Evolutionary conservation across 2,797 vertebrate genomes (phyloP), one percentile per base, ranked within the genome.

Genomic region (Notoglanidium macrostoma): DNA sequence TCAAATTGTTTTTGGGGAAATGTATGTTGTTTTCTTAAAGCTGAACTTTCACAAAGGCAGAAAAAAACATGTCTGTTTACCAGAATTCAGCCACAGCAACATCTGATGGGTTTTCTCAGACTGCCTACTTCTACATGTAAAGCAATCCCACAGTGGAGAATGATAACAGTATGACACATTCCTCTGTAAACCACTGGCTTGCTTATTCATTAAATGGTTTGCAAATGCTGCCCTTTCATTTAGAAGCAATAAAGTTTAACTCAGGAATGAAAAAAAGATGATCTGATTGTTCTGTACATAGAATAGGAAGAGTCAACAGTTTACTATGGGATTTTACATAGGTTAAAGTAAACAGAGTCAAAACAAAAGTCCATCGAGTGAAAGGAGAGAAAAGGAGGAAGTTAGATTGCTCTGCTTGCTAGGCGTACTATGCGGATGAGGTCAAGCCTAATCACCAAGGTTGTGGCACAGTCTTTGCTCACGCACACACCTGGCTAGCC

Each of bases 401-500:
- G 46, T 44, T 44, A 26, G 73, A 51, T 35, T 51, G 8, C 73
- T 29, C 17, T 55, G n/a, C 15, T 19, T 46, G 74, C 23, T 54
- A 49, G 44, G 29, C 4, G 63, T 14, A 73, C 72, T 83, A 12
- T 29, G 26, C 83, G 76, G 29, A 85, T 74, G 46, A 86, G 54
- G 73, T 73, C 73, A 29, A 59, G 57, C 23, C 21, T 54, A 85
- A 40, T 76, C 78, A 68, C 12, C 46, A 77, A 51, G 73, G 51
- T n/a, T 73, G 86, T 78, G 49, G 61, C 21, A 87, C 73, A 86
- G 63, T 26, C 35, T 19, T 82, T 14, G 11, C 40, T n/a, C 83
- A 54, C 19, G 44, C 46, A 61, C 77, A 81, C 46, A 87, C 82
- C 44, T 35, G n/a, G 65, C 72, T 63, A 88, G 78, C 61, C 40